phyloP scores from a whole-genome alignment of 2,797 vertebrate species.

The Notoglanidium macrostoma region DNA sequence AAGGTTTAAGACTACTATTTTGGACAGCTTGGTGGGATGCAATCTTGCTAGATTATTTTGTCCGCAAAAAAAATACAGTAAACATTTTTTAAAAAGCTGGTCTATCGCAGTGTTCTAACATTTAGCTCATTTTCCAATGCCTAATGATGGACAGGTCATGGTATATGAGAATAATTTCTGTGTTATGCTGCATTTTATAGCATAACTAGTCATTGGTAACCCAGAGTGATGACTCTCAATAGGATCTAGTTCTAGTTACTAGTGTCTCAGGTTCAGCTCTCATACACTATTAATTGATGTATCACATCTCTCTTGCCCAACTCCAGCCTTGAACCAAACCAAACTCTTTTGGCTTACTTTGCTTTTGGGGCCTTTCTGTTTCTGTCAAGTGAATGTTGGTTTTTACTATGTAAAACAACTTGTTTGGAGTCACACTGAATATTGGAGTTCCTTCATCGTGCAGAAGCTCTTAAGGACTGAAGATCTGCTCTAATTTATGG shows the following conservation, averaged over 20 bases:
- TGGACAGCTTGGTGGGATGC: background rate
- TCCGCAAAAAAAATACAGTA: background rate
- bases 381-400: conserved; percentile 61
- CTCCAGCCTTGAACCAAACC: conserved; percentile 71
- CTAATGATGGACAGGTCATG: background rate
- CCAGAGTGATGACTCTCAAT: conserved; percentile 71
- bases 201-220: conserved; percentile 58
- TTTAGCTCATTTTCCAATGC: background rate
- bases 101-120: background rate
- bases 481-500: conserved; percentile 62
- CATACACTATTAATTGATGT: conserved; percentile 87
- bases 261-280: conserved; percentile 80
- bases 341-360: conserved; percentile 71
- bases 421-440: conserved; percentile 40
- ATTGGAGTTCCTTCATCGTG: conserved; percentile 45
- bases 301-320: conserved; percentile 79
- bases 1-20: background rate
- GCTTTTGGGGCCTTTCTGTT: conserved; percentile 67
- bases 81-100: background rate
- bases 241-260: conserved; percentile 74
- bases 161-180: conserved; percentile 4
- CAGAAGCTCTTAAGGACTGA: conserved; percentile 50
- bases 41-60: background rate
- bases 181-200: conserved; percentile 38
- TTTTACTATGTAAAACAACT: conserved; percentile 64